phyloP scores from a whole-genome alignment of 2,113 vertebrate genomes.

The Vulpes lagopus region DNA sequence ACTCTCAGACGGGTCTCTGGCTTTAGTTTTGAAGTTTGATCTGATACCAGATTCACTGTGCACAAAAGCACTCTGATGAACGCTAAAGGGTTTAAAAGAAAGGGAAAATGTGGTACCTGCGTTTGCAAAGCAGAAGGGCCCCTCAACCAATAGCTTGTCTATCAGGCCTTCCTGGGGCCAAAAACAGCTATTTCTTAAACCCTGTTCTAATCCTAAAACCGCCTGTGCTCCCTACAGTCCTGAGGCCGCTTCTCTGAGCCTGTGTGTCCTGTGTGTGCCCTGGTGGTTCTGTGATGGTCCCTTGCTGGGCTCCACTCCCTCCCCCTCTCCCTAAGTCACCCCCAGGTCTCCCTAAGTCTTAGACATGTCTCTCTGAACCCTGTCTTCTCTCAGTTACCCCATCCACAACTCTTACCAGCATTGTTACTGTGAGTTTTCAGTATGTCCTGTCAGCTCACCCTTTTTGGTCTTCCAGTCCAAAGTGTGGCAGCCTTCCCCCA shows the following conservation, averaged over 20 bases:
- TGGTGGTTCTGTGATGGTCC: conserved; percentile 90
- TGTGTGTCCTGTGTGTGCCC: conserved; percentile 79
- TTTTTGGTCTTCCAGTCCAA: not conserved
- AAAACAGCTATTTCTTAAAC: not conserved
- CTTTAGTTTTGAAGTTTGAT: not conserved
- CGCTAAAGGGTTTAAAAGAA: not conserved
- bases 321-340: conserved; percentile 29
- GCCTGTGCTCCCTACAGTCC: not conserved
- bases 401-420: not conserved
- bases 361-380: conserved; percentile 55
- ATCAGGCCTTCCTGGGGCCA: not conserved
- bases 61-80: not conserved
- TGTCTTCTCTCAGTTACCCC: conserved; percentile 53
- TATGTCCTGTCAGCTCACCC: conserved; percentile 64
- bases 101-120: not conserved
- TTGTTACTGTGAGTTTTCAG: conserved; percentile 59
- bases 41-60: not conserved
- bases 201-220: not conserved
- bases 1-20: not conserved
- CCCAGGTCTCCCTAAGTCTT: conserved; percentile 38
- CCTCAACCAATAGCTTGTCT: not conserved
- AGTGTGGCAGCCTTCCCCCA: not conserved
- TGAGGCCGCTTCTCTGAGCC: not conserved
- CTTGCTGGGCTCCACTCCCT: conserved; percentile 82
- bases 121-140: not conserved